These are phyloP conservation scores for Amniataba percoides DNA, from an alignment of 2,797 vertebrate species.

Conservation along the genomic window DNA sequence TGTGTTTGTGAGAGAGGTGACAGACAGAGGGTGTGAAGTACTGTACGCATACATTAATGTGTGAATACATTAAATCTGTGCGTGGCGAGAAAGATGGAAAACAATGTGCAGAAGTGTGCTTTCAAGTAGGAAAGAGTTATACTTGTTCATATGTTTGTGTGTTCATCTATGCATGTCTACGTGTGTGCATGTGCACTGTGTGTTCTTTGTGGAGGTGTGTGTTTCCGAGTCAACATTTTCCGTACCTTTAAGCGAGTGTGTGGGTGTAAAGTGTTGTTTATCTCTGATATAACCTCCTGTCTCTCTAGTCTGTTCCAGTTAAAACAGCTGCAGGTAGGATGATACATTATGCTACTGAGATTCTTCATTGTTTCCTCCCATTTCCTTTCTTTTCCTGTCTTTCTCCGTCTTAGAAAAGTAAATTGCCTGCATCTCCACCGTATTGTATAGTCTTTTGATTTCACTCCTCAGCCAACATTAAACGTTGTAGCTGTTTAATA, in stretches of 20 bases:
- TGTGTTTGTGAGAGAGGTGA: constrained; percentile 2
- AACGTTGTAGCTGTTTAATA: neutral
- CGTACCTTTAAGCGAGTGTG: constrained; percentile 49
- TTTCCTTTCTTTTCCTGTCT: neutral
- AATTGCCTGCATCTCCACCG: neutral
- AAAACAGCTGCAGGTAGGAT: constrained; percentile 67
- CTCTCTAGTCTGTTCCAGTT: constrained; percentile 45
- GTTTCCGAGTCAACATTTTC: constrained; percentile 44
- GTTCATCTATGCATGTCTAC: constrained; percentile 11
- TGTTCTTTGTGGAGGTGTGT: constrained; percentile 36
- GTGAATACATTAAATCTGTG: constrained; percentile 17
- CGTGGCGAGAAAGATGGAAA: neutral
- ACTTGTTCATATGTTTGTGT: constrained; percentile 3
- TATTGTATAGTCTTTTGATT: neutral
- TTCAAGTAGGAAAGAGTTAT: neutral
- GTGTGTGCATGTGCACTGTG: constrained; percentile 18
- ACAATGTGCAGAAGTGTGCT: neutral
- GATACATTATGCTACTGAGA: constrained; percentile 34
- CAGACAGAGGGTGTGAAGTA: constrained; percentile 21
- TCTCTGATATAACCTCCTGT: constrained; percentile 62
- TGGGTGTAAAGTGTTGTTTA: constrained; percentile 68
- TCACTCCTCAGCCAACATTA: no score
- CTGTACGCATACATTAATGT: constrained; percentile 6
- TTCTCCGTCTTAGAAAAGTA: neutral
- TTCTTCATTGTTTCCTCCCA: constrained; percentile 42